phyloP scores from a whole-genome alignment of 37 sponge, comb jelly and placozoan genomes.

The Trichoplax adhaerens region DNA sequence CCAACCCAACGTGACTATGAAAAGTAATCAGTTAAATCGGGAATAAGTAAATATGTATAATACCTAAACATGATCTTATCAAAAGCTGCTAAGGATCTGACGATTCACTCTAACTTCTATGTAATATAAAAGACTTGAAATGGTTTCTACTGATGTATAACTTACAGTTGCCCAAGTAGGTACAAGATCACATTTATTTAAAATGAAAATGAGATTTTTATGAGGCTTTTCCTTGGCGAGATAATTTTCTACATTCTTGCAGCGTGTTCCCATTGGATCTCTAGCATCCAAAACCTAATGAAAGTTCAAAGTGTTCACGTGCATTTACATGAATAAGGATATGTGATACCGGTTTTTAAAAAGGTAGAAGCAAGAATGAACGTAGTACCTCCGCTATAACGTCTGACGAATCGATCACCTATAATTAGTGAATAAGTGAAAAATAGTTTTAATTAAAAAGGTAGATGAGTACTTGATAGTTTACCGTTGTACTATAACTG shows the following conservation, averaged over 20 bases:
- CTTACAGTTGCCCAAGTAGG: slow-evolving; percentile 96
- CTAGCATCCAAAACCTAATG: slow-evolving; percentile 87
- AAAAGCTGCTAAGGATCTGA: not conserved
- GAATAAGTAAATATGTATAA: not conserved
- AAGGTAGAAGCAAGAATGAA: not conserved
- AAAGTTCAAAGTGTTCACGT: slow-evolving; percentile 7
- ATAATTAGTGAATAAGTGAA: not conserved
- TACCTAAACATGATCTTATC: not conserved
- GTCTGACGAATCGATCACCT: slow-evolving; percentile 75
- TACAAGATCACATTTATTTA: slow-evolving; percentile 97
- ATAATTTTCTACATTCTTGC: slow-evolving; percentile 66
- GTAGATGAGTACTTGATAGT: not conserved
- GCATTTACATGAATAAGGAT: slow-evolving; percentile 2
- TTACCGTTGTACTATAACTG: slow-evolving; percentile 13
- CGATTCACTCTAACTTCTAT: too few relatives aligned
- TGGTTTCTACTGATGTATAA: not conserved
- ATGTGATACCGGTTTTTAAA: not conserved
- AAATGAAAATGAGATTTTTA: slow-evolving; percentile 83
- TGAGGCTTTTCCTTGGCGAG: slow-evolving; percentile 79
- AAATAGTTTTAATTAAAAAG: not conserved
- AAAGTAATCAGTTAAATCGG: not conserved
- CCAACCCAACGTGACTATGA: slow-evolving; percentile 68
- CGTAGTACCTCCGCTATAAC: slow-evolving; percentile 57
- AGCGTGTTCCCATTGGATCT: slow-evolving; percentile 87
- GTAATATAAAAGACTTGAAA: too few relatives aligned